phyloP scores from a whole-genome alignment of 2,888 invertebrate species.

The Chaitophorus viminalis region DNA sequence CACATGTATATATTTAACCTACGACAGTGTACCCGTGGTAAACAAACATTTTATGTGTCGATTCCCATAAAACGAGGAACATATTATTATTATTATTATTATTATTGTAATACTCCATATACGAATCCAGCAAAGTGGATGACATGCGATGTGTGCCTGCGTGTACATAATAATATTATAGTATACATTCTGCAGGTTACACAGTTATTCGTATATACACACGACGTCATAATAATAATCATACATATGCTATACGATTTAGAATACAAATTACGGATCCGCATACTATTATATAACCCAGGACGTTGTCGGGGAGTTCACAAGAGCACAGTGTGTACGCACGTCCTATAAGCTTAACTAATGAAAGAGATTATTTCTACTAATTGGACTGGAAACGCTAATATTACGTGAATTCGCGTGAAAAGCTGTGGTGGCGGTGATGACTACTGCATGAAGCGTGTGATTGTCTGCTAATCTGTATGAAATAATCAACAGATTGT shows the following conservation, averaged over 20 bases:
- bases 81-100: too few species aligned
- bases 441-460: not conserved
- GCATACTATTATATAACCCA: not conserved
- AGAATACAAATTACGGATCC: conserved; percentile 29
- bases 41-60: too few species aligned
- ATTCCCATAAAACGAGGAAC: too few species aligned
- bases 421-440: not conserved
- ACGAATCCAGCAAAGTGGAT: too few species aligned
- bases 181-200: too few species aligned
- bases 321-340: too few species aligned
- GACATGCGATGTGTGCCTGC: too few species aligned
- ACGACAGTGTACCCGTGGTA: too few species aligned
- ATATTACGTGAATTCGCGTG: not conserved
- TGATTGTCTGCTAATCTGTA: not conserved
- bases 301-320: not conserved
- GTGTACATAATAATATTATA: not conserved
- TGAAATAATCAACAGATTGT: conserved; percentile 21
- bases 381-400: conserved; percentile 26
- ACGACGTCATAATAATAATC: not conserved
- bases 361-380: conserved; percentile 32
- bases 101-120: too few species aligned
- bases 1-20: too few species aligned
- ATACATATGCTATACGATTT: not conserved
- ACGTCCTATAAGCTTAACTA: conserved; percentile 19
- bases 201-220: too few species aligned